A percentile compares a stretch with the other conserved stretches of the same genome.
Evolutionary conservation across 2,888 invertebrate species (phyloP).

Genomic region (Phaonia tiefii): DNA sequence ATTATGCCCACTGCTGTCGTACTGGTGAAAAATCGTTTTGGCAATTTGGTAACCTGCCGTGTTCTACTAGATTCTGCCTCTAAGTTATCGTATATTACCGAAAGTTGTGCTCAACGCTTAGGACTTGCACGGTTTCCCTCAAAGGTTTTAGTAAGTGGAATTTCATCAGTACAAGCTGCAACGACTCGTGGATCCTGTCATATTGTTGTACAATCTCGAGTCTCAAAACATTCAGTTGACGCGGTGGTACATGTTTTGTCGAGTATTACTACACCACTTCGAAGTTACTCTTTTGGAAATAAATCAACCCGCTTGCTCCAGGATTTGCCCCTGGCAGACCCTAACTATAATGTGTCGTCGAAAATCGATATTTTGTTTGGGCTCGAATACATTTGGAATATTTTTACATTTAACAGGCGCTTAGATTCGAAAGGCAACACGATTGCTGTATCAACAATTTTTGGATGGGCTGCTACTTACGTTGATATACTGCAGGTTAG

Average conservation of each 20-base stretch:
- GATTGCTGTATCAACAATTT: conserved; percentile 1
- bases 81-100: conserved; percentile 43
- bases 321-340: neutral
- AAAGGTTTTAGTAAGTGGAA: conserved; percentile 31
- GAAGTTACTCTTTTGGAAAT: neutral
- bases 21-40: conserved; percentile 34
- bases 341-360: neutral
- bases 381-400: too few species aligned
- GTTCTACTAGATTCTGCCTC: conserved; percentile 47
- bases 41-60: conserved; percentile 26
- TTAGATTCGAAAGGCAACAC: neutral
- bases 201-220: conserved; percentile 20
- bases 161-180: conserved; percentile 41
- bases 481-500: neutral
- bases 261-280: conserved; percentile 19
- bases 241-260: conserved; percentile 39
- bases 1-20: conserved; percentile 54
- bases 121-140: conserved; percentile 29
- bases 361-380: conserved; percentile 15
- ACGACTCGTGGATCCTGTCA: conserved; percentile 40
- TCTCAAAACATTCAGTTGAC: conserved; percentile 26
- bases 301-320: neutral
- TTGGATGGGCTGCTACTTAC: conserved; percentile 42
- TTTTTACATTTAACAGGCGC: too few species aligned
- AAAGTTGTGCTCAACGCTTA: conserved; percentile 36